A percentile compares a stretch with the other conserved stretches of the same genome.
These are phyloP conservation scores for Poecilia wingei DNA, from an alignment of 2,797 vertebrate genomes.

Conservation along the genomic window DNA sequence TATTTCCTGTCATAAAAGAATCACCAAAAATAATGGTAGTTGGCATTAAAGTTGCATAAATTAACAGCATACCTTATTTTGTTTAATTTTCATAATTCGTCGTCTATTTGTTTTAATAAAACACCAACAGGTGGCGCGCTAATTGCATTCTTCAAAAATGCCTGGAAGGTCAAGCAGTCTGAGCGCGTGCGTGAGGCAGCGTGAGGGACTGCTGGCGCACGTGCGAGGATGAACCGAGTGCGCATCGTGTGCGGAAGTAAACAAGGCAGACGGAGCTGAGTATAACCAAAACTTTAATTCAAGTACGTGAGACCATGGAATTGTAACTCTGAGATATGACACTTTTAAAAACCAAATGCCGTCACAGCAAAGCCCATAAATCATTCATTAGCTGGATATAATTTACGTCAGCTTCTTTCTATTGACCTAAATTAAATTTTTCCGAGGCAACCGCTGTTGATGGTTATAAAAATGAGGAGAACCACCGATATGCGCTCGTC, in stretches of 20 bases:
- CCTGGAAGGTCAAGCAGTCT: conserved; percentile 21
- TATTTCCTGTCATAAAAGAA: background rate
- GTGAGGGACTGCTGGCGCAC: conserved; percentile 12
- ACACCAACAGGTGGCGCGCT: conserved; percentile 59
- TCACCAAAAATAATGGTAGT: background rate
- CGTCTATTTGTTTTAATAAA: background rate
- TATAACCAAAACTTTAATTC: background rate
- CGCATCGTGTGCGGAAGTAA: conserved; percentile 1
- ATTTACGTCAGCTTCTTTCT: background rate
- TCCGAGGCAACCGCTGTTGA: background rate
- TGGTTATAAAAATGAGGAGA: background rate
- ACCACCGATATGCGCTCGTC: background rate
- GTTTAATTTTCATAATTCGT: background rate
- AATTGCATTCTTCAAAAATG: conserved; percentile 9
- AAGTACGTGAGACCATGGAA: background rate
- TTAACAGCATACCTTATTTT: background rate
- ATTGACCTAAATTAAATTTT: background rate
- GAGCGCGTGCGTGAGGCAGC: conserved; percentile 11
- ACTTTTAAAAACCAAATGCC: conserved; percentile 3
- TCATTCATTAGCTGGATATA: background rate
- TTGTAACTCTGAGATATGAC: background rate
- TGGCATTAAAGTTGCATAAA: background rate
- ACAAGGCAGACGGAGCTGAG: background rate
- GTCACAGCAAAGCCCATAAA: background rate
- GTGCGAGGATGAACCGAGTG: conserved; percentile 11